Conservation (phyloP, 2,888 invertebrate species). For the Nudaria mundana region DNA sequence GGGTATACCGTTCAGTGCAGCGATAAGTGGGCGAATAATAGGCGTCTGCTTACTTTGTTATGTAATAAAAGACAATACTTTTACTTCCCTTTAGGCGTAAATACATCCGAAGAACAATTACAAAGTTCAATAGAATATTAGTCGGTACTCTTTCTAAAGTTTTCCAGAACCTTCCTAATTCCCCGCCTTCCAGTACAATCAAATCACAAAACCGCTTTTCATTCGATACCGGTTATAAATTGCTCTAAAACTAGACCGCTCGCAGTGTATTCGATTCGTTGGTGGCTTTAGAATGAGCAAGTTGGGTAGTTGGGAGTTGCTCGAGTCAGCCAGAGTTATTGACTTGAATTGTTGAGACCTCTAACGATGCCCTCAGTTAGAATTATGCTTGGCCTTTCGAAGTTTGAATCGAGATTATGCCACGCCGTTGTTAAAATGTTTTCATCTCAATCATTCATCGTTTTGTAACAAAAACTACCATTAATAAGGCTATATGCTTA, state of each 20-base stretch:
- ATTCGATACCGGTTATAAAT: conserved; percentile 33
- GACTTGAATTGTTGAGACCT: conserved; percentile 35
- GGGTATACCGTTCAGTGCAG: too few species aligned
- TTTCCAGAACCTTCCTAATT: not conserved
- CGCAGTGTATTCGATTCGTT: conserved; percentile 32
- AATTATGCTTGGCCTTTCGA: conserved; percentile 22
- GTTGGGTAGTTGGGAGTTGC: conserved; percentile 15
- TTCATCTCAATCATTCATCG: too few species aligned
- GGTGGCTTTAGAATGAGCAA: conserved; percentile 25
- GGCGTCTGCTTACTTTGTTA: too few species aligned
- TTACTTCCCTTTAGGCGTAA: too few species aligned
- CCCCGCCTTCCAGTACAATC: conserved; percentile 3
- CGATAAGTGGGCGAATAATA: too few species aligned
- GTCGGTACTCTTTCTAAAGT: not conserved
- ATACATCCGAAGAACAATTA: not conserved
- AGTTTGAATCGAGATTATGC: conserved; percentile 9
- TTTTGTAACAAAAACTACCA: too few species aligned
- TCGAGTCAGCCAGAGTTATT: conserved; percentile 35
- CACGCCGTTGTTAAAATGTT: conserved; percentile 1
- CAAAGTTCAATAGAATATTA: not conserved
- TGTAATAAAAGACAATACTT: too few species aligned
- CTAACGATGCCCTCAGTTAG: conserved; percentile 23
- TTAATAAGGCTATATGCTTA: too few species aligned
- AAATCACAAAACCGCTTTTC: conserved; percentile 10
- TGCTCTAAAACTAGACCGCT: conserved; percentile 28